A percentile compares a stretch with the other conserved stretches of the same genome.
phyloP scores from a whole-genome alignment of 2,888 invertebrate species.

The Xylota segnis region DNA sequence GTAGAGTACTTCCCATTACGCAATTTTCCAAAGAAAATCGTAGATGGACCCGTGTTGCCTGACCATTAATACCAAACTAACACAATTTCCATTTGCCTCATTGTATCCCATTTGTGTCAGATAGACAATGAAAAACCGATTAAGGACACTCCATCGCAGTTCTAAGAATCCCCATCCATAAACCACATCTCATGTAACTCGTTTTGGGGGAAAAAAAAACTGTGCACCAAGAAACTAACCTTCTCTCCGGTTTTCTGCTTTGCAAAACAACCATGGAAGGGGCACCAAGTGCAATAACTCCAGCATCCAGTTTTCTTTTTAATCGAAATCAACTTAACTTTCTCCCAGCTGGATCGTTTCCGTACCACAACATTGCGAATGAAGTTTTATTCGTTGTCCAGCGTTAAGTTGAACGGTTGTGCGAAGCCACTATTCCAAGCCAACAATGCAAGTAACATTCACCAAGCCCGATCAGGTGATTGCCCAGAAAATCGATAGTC shows the following conservation, averaged over 20 bases:
- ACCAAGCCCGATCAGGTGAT: conserved; percentile 87
- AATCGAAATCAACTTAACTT: conserved; percentile 33
- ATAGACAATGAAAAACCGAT: too few relatives aligned
- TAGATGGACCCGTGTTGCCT: too few relatives aligned
- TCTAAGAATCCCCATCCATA: too few relatives aligned
- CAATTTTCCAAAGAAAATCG: too few relatives aligned
- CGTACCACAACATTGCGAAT: background rate
- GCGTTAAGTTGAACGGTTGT: conserved; percentile 38
- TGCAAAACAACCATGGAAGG: conserved; percentile 13
- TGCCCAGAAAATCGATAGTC: conserved; percentile 87
- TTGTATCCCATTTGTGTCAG: too few relatives aligned
- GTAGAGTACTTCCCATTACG: too few relatives aligned
- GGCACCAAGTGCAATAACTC: conserved; percentile 34
- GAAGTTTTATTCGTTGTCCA: conserved; percentile 15
- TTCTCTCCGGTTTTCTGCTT: background rate
- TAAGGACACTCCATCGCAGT: too few relatives aligned
- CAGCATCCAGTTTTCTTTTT: conserved; percentile 51
- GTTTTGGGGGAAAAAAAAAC: too few relatives aligned
- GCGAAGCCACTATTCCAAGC: background rate
- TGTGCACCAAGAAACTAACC: background rate
- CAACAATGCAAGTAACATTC: conserved; percentile 83
- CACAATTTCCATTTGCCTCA: too few relatives aligned
- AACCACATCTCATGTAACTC: too few relatives aligned
- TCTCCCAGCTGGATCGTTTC: conserved; percentile 45
- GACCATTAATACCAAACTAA: too few relatives aligned